Evolutionary conservation across 2,888 invertebrate species (phyloP), one percentile per base, ranked within the genome.

Genomic region (Dryadula phaetusa): DNA sequence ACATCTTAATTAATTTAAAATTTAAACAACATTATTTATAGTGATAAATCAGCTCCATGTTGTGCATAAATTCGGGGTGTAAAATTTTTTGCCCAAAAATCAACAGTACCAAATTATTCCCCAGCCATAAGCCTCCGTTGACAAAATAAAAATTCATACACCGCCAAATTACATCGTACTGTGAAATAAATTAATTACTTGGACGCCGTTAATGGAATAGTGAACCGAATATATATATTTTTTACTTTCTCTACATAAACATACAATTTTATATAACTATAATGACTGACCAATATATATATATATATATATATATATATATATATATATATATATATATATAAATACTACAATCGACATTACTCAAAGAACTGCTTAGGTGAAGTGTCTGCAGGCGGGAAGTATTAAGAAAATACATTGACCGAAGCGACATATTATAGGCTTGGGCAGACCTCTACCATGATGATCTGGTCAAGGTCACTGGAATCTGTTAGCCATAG

Each of bases 131-230:
- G 70, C 60, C 66, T 68, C 64, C 69, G 70, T 46, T 64, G 64
- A 71, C 73, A 72, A 73, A 74, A 72, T 72, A 72, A 74, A 73
- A 75, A 72, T 71, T 72, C 71, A 66, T 67, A 66, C 69, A 75
- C 71, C 67, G 62, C 65, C 69, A 70, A 62, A 67, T 67, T 68
- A 73, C 71, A 72, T 62, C 69, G 74, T 75, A 73, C 73, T 70
- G 61, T 34, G 75, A 72, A 77, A 78, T 77, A 74, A 75, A 79
- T 79, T 77, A 78, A 79, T 80, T 78, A 79, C 74, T 53, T 44
- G 54, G 69, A 74, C 74, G 70, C 53, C 69, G 70, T 72, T 68
- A 54, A 65, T 69, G 67, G 72, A 74, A 73, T 73, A 64, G 72
- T 70, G 67, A 67, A 64, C 20, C 64, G 12, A 42, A 63, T 47